Percentiles rank a stretch among this genome's conserved stretches.
Evolutionary conservation across 2,113 vertebrate genomes (phyloP).

Genomic region (Melospiza melodia): DNA sequence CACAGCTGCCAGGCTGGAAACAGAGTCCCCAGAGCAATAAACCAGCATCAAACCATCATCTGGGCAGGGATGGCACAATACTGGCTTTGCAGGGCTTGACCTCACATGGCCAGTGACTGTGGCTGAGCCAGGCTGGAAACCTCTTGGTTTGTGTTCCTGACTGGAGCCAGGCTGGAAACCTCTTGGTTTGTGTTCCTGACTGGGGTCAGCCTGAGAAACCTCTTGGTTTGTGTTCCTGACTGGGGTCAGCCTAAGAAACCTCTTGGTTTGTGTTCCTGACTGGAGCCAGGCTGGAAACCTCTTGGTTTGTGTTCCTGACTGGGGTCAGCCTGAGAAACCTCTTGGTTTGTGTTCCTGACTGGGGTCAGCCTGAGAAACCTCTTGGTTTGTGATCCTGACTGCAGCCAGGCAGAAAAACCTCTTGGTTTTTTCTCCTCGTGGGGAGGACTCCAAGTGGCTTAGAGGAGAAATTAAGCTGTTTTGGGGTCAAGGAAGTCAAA

Average conservation of each 20-base stretch:
- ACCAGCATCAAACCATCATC: rapidly evolving
- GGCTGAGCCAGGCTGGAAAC: not conserved
- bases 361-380: too few relatives aligned
- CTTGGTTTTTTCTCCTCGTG: too few relatives aligned
- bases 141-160: not conserved
- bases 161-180: not conserved
- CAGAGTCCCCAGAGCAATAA: not conserved
- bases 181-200: not conserved
- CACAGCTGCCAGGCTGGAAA: not conserved
- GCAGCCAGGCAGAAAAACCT: too few relatives aligned
- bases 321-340: not conserved
- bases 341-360: not conserved
- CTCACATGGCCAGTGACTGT: rapidly evolving
- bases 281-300: too few relatives aligned
- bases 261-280: too few relatives aligned
- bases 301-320: too few relatives aligned
- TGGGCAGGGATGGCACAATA: rapidly evolving
- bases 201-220: rapidly evolving
- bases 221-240: too few relatives aligned
- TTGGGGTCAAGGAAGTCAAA: not conserved
- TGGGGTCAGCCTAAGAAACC: too few relatives aligned
- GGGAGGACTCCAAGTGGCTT: not conserved
- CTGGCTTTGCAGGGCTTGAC: not conserved
- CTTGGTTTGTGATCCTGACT: too few relatives aligned
- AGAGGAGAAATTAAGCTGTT: not conserved